phyloP scores from a whole-genome alignment of 2,888 invertebrate species.

The Biston stratarius region DNA sequence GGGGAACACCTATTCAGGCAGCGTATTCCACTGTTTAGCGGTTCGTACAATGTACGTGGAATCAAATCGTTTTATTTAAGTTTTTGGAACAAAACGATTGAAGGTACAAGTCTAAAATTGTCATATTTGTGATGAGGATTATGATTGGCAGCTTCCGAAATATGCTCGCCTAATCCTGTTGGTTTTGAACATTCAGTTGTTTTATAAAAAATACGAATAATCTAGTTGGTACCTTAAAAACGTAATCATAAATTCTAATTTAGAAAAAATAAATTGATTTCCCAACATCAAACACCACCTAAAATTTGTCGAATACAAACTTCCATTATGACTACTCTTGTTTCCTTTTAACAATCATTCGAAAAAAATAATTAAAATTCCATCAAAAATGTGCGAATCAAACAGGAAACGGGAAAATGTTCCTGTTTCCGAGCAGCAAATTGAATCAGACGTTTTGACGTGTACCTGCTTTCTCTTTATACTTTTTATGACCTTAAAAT shows the following conservation, averaged over 20 bases:
- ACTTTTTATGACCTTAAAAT: conserved; percentile 18
- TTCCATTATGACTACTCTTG: conserved; percentile 3
- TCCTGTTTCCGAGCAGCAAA: conserved; percentile 5
- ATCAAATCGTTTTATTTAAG: no score
- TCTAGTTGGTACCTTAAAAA: no score
- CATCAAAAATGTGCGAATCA: conserved; percentile 12
- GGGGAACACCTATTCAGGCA: no score
- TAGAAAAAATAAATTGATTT: neutral
- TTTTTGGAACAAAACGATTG: no score
- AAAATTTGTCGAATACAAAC: conserved; percentile 15
- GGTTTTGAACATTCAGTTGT: neutral
- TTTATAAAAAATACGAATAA: no score
- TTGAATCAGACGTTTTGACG: conserved; percentile 11
- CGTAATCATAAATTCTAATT: no score
- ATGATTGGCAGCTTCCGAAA: no score
- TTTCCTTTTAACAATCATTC: conserved; percentile 12
- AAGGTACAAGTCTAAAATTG: no score
- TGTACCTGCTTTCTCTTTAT: conserved; percentile 7
- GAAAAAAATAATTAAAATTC: conserved; percentile 25
- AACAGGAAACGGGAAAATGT: conserved; percentile 10
- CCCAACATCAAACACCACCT: neutral
- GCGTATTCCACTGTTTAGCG: no score
- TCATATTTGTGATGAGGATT: no score
- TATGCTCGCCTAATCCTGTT: no score
- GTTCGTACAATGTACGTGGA: no score